Evolutionary conservation across 23 tunicate species (phyloP), one percentile per base, ranked within the genome.

Genomic region (Aplidium turbinatum): DNA sequence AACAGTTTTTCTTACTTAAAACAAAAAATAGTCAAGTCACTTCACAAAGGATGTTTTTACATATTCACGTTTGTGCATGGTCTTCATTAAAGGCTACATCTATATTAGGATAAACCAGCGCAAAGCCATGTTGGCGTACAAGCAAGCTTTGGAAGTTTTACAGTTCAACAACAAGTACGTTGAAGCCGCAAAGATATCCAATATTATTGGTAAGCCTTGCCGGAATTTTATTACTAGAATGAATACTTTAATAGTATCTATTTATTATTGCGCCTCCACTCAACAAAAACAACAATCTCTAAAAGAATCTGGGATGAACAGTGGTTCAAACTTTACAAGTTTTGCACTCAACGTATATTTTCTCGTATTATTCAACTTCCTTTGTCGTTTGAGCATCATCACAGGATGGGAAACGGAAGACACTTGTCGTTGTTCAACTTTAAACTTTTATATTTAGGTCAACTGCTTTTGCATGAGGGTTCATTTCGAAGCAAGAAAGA

Each of bases 81-180:
- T 42, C 50, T 11, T n/a, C n/a, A n/a, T n/a, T n/a, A n/a, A n/a
- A n/a, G n/a, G n/a, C n/a, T n/a, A n/a, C n/a, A n/a, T n/a, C n/a
- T n/a, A n/a, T n/a, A 16, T 24, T 36, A 82, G 73, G 16, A 35
- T 26, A 33, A 57, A 47, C 23, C 58, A 57, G 31, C 57, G 94
- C n/a, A 79, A 73, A 38, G 86, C 96, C 6, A 75, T 88, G 87
- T 47, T 81, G 48, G 75, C 96, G 1, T 88, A 81, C 78, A 88
- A 75, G 78, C 82, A 88, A 76, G 96, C 96, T 19, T 40, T 88
- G 63, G 78, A 75, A 55, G 61, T 88, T 24, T 56, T 48, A 32
- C 73, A 88, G 22, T 63, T 51, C 57, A 75, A 81, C 56, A 55
- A 58, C 23, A 70, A 35, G 36, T 40, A 48, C 25, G 31, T 69